These are phyloP conservation scores for Zelostemma sp. DNA, from an alignment of 1,140 invertebrate species.

Conservation along the genomic window DNA sequence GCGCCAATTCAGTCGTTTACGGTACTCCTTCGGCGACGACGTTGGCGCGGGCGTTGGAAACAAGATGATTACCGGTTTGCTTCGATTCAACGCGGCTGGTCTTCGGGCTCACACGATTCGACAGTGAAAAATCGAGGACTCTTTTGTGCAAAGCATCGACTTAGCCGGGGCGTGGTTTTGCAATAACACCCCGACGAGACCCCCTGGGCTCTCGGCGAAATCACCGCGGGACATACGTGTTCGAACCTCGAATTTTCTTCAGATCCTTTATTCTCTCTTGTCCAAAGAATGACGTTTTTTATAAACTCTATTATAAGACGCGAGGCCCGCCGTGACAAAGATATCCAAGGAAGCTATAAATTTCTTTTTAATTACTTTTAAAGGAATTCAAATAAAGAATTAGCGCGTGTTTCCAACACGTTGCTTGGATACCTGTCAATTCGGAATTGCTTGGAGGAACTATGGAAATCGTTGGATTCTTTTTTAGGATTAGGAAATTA, in stretches of 20 bases:
- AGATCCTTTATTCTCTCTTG: slow-evolving; percentile 8
- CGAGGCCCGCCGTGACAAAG: slow-evolving; percentile 4
- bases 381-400: too few species aligned
- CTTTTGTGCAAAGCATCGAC: slow-evolving; percentile 31
- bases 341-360: slow-evolving; percentile 17
- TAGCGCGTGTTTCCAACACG: background rate
- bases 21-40: slow-evolving; percentile 48
- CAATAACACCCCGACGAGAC: slow-evolving; percentile 25
- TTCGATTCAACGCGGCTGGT: slow-evolving; percentile 21
- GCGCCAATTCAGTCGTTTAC: slow-evolving; percentile 52
- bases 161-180: slow-evolving; percentile 39
- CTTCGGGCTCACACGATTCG: slow-evolving; percentile 39
- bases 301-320: slow-evolving; percentile 24
- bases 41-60: slow-evolving; percentile 50
- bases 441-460: too few species aligned
- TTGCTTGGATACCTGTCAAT: too few species aligned
- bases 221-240: slow-evolving; percentile 19
- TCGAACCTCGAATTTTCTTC: slow-evolving; percentile 10
- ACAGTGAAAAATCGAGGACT: slow-evolving; percentile 50
- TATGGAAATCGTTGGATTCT: too few species aligned
- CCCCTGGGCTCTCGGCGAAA: slow-evolving; percentile 33
- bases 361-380: slow-evolving; percentile 9
- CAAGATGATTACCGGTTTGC: slow-evolving; percentile 56
- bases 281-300: slow-evolving; percentile 9
- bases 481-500: too few species aligned